Evolutionary conservation across 2,113 vertebrate genomes (phyloP), one percentile per base, ranked within the genome.

Genomic region (Malurus alboscapulatus): DNA sequence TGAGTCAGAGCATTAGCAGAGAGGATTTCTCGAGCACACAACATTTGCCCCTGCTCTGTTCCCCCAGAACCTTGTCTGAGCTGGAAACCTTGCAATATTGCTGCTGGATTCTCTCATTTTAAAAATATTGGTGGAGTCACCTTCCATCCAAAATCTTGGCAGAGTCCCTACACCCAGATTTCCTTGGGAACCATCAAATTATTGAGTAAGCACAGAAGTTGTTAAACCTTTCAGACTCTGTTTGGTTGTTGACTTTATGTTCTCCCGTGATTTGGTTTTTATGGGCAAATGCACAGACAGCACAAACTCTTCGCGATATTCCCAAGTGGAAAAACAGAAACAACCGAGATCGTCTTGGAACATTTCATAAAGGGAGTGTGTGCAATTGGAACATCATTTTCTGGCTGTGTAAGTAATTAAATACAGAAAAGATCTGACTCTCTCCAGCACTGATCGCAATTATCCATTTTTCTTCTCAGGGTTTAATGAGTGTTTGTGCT

Each of bases 401-500:
- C 58, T 77, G 85, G 34, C 75, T 95, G 75, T 26, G 69, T 20
- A 66, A 91, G 72, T 74, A 83, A 94, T 95, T 93, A 93, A 95
- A 81, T 17, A 59, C 38, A 71, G 86, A 63, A 92, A 87, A 87
- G 34, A 29, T 73, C 84, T 79, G 75, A 40, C 36, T 92, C 42
- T 75, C 26, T 53, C 85, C 58, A 92, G 5, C 63, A 17, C 42
- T 55, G 67, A 92, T 95, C 85, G 74, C 83, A 93, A 71, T 88
- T 90, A 92, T 67, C 74, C 87, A 55, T 89, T 92, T 20, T 63
- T 89, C 62, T 95, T 67, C 84, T 76, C 29, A 1, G 1, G 2
- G 54, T 80, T 91, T 92, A 93, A 92, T 77, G 90, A 83, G 86
- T 81, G 82, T 94, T 96, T 92, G 71, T 42, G 8, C 59, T 71